These are phyloP conservation scores for Scaptomyza caliginosa DNA, from an alignment of 2,888 invertebrate species.

Conservation along the genomic window DNA sequence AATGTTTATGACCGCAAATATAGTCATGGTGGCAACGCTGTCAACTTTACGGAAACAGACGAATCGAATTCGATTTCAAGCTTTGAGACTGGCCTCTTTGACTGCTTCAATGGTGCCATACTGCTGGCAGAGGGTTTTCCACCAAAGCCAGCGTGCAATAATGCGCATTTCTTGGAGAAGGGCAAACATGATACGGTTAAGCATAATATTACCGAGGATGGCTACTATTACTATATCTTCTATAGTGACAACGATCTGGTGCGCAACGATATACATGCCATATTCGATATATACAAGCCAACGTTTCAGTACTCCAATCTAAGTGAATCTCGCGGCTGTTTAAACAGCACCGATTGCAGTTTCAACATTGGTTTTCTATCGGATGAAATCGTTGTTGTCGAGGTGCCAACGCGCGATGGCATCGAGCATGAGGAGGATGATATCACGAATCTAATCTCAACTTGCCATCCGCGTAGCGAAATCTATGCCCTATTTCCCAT, in stretches of 20 bases:
- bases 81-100: conserved; percentile 90
- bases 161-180: conserved; percentile 88
- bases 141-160: conserved; percentile 88
- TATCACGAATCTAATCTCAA: conserved; percentile 89
- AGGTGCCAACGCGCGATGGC: conserved; percentile 92
- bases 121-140: conserved; percentile 90
- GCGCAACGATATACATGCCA: conserved; percentile 91
- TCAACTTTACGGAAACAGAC: conserved; percentile 86
- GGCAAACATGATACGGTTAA: conserved; percentile 88
- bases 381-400: conserved; percentile 92
- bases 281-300: conserved; percentile 93
- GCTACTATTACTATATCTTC: conserved; percentile 95
- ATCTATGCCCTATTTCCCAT: conserved; percentile 93
- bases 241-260: conserved; percentile 93
- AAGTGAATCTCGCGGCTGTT: conserved; percentile 86
- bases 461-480: conserved; percentile 91
- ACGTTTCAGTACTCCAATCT: conserved; percentile 89
- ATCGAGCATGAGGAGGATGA: conserved; percentile 91
- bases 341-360: conserved; percentile 91
- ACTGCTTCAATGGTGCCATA: conserved; percentile 91
- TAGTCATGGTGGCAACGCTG: conserved; percentile 90
- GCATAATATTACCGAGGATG: conserved; percentile 90
- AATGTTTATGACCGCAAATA: conserved; percentile 89
- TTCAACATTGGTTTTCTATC: conserved; percentile 90
- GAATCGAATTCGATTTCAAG: conserved; percentile 91